phyloP scores from a whole-genome alignment of 2,113 vertebrate genomes.

The Sapajus apella region DNA sequence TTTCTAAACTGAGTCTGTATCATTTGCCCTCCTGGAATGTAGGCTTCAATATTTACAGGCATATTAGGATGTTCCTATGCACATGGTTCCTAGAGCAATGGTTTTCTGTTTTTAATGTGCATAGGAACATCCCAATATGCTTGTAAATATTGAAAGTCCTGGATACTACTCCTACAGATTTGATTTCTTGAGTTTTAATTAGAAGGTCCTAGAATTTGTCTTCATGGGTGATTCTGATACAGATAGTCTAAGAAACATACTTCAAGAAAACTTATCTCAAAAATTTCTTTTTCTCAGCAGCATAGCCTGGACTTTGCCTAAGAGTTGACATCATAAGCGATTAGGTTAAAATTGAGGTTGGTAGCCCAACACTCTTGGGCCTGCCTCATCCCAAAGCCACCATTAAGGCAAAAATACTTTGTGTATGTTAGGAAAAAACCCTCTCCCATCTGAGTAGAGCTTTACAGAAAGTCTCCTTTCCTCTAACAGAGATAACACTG shows the following conservation, averaged over 20 bases:
- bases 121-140: background rate
- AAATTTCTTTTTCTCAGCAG: background rate
- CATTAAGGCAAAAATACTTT: background rate
- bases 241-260: background rate
- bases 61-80: background rate
- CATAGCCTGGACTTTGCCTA: background rate
- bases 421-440: background rate
- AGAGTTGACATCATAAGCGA: background rate
- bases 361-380: background rate
- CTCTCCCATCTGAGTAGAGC: rapidly evolving
- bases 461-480: background rate
- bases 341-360: background rate
- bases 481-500: background rate
- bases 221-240: background rate
- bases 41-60: background rate
- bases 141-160: background rate
- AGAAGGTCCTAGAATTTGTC: background rate
- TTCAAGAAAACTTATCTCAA: background rate
- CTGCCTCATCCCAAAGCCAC: background rate
- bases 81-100: background rate
- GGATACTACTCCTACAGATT: background rate
- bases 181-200: background rate
- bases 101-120: background rate
- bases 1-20: background rate
- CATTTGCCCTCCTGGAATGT: background rate